A percentile compares a stretch with the other conserved stretches of the same genome.
phyloP scores from a whole-genome alignment of 2,888 invertebrate species.

The Strigamia transsilvanica region DNA sequence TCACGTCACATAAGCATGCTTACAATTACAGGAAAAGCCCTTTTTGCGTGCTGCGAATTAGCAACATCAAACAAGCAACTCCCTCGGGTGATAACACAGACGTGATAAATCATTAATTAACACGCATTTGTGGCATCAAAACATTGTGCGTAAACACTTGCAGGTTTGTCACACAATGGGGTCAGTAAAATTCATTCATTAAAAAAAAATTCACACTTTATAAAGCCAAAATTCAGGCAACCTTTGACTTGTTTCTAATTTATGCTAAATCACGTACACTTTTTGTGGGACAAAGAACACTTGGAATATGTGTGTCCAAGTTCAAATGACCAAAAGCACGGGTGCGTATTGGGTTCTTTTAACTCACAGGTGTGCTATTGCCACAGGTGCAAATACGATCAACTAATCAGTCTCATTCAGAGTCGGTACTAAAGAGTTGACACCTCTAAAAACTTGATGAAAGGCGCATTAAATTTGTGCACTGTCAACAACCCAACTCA shows the following conservation, averaged over 20 bases:
- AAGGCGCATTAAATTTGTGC: not conserved
- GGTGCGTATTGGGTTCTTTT: slow-evolving; percentile 13
- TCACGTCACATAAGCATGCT: not conserved
- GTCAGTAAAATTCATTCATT: slow-evolving; percentile 14
- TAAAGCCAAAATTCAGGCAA: not conserved
- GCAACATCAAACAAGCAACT: not conserved
- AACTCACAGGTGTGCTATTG: slow-evolving; percentile 11
- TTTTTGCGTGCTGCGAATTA: not conserved
- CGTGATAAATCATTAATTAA: slow-evolving; percentile 34
- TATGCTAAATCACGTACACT: slow-evolving; percentile 12
- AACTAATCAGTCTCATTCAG: slow-evolving; percentile 28
- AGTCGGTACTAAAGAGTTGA: slow-evolving; percentile 9
- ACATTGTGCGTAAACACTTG: not conserved
- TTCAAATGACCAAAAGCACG: not conserved
- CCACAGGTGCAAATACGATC: slow-evolving; percentile 25
- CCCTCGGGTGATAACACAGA: not conserved
- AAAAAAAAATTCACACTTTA: not conserved
- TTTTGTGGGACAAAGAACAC: not conserved
- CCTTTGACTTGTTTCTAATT: not conserved
- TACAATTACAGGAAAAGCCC: slow-evolving; percentile 10
- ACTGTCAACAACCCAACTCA: not conserved
- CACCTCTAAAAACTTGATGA: not conserved
- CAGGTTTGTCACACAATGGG: slow-evolving; percentile 5
- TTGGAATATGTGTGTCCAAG: slow-evolving; percentile 6
- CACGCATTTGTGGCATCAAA: slow-evolving; percentile 20